Evolutionary conservation across 1,140 invertebrate genomes (phyloP), one percentile per base, ranked within the genome.

Genomic region (Pseudobourletiella spinata): DNA sequence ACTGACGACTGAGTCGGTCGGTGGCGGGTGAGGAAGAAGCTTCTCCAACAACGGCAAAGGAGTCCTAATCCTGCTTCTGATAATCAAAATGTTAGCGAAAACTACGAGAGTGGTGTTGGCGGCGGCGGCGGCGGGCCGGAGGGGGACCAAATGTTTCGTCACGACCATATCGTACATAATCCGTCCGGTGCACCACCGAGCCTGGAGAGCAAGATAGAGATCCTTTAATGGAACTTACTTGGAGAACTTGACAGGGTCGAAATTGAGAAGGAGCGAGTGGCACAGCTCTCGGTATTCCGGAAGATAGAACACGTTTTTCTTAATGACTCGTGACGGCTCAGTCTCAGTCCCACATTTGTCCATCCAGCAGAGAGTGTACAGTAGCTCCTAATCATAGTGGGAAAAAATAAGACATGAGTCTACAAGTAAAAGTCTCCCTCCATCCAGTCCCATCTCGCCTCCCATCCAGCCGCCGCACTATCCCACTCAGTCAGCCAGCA

Each of bases 201-300:
- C 11, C 35, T 39, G n/a, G 35, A 39, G 11, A 39, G 35, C 11
- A 11, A 39, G 35, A 39, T 39, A 39, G 35, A 39, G n/a, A 39
- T 39, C 35, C n/a, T n/a, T n/a, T n/a, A n/a, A n/a, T n/a, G n/a
- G n/a, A n/a, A n/a, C n/a, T n/a, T n/a, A 89, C 87, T 82, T 86
- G 52, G 91, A 89, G 82, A 94, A 88, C 78, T 88, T 90, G 56
- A 81, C 76, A 72, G 91, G 85, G 74, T 95, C 85, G 77, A 86
- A 97, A 66, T 83, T 84, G 30, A 88, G 77, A 64, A 96, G 76
- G 56, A 91, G 81, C 42, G 81, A 81, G 14, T 3, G 75, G 71
- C 94, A 83, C 68, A 95, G 85, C 75, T 97, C 94, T 64, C 94
- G 81, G 77, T 96, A 97, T 76, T 98, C 95, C 61, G 89, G 79